Conservation (phyloP, 2,888 invertebrate genomes). For the Leptopilina syphax region DNA sequence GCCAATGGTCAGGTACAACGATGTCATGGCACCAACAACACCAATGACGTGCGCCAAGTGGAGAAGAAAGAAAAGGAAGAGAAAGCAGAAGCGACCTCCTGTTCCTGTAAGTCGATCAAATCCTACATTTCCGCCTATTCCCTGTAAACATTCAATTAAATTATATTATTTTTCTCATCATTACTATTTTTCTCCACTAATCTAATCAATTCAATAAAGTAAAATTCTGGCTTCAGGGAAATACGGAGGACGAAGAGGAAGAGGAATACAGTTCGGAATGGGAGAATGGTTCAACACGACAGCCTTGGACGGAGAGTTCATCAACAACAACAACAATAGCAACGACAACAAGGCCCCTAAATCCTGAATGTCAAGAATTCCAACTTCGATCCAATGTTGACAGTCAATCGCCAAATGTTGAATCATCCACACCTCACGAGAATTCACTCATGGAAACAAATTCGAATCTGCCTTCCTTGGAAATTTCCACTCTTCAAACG, state of each 20-base stretch:
- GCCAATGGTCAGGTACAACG: slow-evolving; percentile 71
- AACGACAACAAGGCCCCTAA: slow-evolving; percentile 63
- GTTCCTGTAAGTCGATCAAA: slow-evolving; percentile 64
- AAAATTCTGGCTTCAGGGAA: slow-evolving; percentile 52
- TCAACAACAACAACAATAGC: slow-evolving; percentile 54
- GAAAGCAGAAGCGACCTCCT: slow-evolving; percentile 70
- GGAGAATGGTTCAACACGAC: slow-evolving; percentile 63
- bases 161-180: too few species aligned
- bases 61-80: slow-evolving; percentile 74
- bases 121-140: neutral
- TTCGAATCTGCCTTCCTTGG: neutral
- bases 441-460: neutral
- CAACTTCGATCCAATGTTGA: slow-evolving; percentile 56
- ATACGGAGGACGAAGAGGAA: slow-evolving; percentile 67
- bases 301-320: slow-evolving; percentile 60
- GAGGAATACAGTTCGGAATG: slow-evolving; percentile 71
- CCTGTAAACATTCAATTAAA: neutral
- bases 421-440: slow-evolving; percentile 37
- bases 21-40: slow-evolving; percentile 58
- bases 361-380: slow-evolving; percentile 74
- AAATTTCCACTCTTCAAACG: slow-evolving; percentile 38
- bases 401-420: slow-evolving; percentile 27
- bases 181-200: too few species aligned
- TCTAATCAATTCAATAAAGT: neutral
- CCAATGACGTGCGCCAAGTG: slow-evolving; percentile 66